Conservation (phyloP, 1,140 invertebrate genomes). For the Drosophila athabasca region DNA sequence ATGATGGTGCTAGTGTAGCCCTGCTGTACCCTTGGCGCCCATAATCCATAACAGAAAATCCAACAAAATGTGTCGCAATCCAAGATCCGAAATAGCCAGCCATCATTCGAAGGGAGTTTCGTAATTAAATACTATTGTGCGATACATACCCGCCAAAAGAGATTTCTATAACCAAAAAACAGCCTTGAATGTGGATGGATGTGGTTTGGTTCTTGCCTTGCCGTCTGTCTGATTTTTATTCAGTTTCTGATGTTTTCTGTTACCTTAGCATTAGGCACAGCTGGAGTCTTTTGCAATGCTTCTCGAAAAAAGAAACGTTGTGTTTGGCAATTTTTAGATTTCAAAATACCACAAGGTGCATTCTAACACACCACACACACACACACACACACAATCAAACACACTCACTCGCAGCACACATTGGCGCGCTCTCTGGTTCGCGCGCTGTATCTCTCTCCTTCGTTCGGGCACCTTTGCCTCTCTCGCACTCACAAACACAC, state of each 20-base stretch:
- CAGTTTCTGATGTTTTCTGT: constrained; percentile 41
- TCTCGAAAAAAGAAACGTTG: constrained; percentile 64
- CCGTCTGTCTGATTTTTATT: constrained; percentile 25
- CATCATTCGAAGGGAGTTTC: constrained; percentile 55
- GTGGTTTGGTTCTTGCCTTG: constrained; percentile 21
- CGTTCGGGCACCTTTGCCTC: constrained; percentile 6
- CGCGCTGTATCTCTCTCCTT: constrained; percentile 12
- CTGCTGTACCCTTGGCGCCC: constrained; percentile 58
- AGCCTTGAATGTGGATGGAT: constrained; percentile 47
- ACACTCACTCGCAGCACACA: constrained; percentile 2
- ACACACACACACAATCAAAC: constrained; percentile 10
- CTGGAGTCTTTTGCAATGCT: constrained; percentile 78
- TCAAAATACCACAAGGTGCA: constrained; percentile 82
- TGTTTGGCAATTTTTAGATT: constrained; percentile 80
- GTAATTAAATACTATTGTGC: constrained; percentile 31
- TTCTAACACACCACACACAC: constrained; percentile 67
- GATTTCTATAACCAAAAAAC: constrained; percentile 19
- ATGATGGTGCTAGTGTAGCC: constrained; percentile 1
- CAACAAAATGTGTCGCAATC: constrained; percentile 53
- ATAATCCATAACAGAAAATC: constrained; percentile 57
- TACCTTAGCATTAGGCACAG: constrained; percentile 77
- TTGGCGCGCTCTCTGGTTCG: constrained; percentile 5
- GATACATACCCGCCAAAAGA: constrained; percentile 40
- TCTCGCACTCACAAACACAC: constrained; percentile 40
- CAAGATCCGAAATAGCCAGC: constrained; percentile 68